Base-by-base conservation (phyloP, 2,888 invertebrate species). In the Tortrix viridana region DNA sequence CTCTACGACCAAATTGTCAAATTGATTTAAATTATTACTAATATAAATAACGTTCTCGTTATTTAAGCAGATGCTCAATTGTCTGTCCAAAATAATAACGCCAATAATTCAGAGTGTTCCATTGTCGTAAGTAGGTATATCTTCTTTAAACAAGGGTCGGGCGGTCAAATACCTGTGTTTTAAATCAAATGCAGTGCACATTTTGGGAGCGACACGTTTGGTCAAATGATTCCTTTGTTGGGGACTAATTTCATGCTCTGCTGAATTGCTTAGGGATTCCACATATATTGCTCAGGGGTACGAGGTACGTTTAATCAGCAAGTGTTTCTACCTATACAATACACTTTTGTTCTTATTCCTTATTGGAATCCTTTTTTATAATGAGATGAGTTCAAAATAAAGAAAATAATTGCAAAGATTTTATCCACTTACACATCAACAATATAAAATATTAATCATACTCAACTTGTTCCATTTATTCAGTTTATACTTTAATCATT, bases 101-200 rank as follows among this genome's bases (percentile, higher is more conserved):
- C 72, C 75, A 82, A 82, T 85, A 74, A 71, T 74, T 74, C 68
- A 70, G 66, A 64, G 74, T 77, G 75, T 69, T 78, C 74, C 79
- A 79, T 74, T 74, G 74, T 79, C 80, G 62, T 67, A 68, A 60
- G 55, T 60, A 68, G 55, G 55, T 60, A 64, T 43, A 60, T 16
- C 48, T 59, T 63, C 20, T 38, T 57, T 57, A 52, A 57, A 57
- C 75, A 73, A 79, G 75, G 69, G 72, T 74, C 73, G 76, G 79
- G 73, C 87, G 88, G 88, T 87, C 88, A 88, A 88, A 85, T 87
- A 88, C 88, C 88, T 89, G 85, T 73, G 76, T 80, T 85, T 83
- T 80, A 85, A 88, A 87, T 87, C 83, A 86, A 81, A 81, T 77
- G 69, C 77, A 78, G 80, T 81, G 77, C 76, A 74, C 63, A 58